phyloP scores from a whole-genome alignment of 2,888 invertebrate genomes.

The Netelia melanura region DNA sequence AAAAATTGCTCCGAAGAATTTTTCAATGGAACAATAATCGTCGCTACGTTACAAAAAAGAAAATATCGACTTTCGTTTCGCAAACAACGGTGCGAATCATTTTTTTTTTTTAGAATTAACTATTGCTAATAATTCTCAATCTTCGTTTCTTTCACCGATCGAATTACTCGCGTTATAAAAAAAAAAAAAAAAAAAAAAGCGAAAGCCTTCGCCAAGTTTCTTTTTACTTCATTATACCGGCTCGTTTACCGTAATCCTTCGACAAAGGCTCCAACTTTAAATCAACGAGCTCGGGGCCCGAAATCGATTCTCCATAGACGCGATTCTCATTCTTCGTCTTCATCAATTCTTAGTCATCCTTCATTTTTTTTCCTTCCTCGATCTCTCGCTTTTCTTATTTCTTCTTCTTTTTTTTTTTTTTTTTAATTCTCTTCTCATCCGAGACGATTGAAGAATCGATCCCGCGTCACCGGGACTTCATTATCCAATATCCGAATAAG shows the following conservation, averaged over 20 bases:
- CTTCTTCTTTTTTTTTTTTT: background rate
- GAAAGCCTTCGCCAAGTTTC: conserved; percentile 4
- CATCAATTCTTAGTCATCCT: background rate
- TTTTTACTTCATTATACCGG: background rate
- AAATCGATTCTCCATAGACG: conserved; percentile 40
- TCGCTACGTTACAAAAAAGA: no score
- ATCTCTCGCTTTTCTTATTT: background rate
- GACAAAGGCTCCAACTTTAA: conserved; percentile 22
- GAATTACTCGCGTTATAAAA: conserved; percentile 4
- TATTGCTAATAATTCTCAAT: background rate
- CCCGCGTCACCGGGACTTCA: conserved; percentile 3
- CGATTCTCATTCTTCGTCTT: conserved; percentile 19
- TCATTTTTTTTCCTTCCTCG: background rate
- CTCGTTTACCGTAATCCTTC: conserved; percentile 35
- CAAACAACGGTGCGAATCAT: background rate
- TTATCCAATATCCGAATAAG: conserved; percentile 29
- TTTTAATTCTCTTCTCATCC: conserved; percentile 7
- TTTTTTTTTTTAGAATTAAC: background rate
- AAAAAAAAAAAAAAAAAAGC: conserved; percentile 8
- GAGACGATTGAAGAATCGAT: conserved; percentile 30
- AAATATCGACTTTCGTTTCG: background rate
- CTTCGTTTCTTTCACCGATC: conserved; percentile 1
- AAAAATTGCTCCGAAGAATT: no score
- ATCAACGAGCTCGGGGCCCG: conserved; percentile 21
- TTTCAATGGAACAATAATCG: no score